Base-by-base conservation (phyloP, 2,113 vertebrate genomes). In the Alouatta palliata region DNA sequence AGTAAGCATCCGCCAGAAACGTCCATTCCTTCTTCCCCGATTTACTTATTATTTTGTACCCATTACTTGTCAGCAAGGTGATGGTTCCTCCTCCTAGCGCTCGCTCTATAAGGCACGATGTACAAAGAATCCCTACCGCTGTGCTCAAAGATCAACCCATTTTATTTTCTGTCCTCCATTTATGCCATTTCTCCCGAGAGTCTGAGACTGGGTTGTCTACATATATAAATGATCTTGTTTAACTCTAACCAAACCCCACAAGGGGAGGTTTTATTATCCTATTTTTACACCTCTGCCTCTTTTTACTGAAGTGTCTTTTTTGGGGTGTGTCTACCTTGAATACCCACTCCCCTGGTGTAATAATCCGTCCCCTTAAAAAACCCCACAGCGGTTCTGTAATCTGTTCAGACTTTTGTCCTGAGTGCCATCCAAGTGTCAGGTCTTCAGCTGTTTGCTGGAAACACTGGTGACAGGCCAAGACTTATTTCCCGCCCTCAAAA, bases 401-500 rank as follows among this genome's bases (percentile, higher is more conserved):
- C 77, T n/a, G 9, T 64, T 91, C 11, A 37, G n/a, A 80, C 32
- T 88, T 86, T 58, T 89, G 56, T 71, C 21, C 30, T 9, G 25
- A 92, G 54, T 76, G 32, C 12, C 47, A 14, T 70, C 27, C 17
- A 7, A n/a, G 32, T 54, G 27, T 47, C 49, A 32, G 21, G 23
- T 82, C 43, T 54, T 73, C 9, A 58, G 27, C 54, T 27, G 43
- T 85, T 71, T 40, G 21, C 56, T 52, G 20, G 71, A 23, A 80
- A 77, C 90, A 68, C 47, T 64, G 66, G 54, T 0, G 12, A 64
- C 27, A 58, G n/a, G n/a, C 32, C 45, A 77, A 68, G 68, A 83
- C n/a, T 87, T 90, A 49, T 81, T 92, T 96, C 76, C 76, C 64
- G 12, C 23, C 25, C 56, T 88, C 71, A 27, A 85, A 91, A 91